These are phyloP conservation scores for Crenichthys baileyi DNA, from an alignment of 2,797 vertebrate genomes.

Conservation along the genomic window DNA sequence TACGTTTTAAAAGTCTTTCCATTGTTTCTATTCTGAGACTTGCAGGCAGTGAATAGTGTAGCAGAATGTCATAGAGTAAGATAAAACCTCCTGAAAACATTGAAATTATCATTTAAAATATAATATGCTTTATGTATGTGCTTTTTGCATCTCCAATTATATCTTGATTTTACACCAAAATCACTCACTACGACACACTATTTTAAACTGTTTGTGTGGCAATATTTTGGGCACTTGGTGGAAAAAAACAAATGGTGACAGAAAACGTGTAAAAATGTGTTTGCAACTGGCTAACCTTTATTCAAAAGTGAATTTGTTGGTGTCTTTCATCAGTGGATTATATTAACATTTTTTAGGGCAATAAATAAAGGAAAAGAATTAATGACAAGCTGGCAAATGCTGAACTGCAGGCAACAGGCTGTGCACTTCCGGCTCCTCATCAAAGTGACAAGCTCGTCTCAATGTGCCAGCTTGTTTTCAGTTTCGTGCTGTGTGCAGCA, in stretches of 20 bases:
- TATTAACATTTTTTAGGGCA: neutral
- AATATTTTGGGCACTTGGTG: no score
- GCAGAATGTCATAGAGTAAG: conserved; percentile 6
- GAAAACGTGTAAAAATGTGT: no score
- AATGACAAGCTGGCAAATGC: neutral
- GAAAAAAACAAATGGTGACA: no score
- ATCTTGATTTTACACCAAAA: neutral
- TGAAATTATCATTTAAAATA: neutral
- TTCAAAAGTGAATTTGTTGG: neutral
- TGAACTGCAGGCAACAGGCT: conserved; percentile 1
- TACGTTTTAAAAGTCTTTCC: conserved; percentile 57
- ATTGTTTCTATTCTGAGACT: conserved; percentile 24
- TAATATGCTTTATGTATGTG: neutral
- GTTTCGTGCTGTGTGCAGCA: conserved; percentile 8
- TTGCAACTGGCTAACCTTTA: no score
- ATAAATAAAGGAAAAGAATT: neutral
- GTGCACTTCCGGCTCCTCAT: neutral
- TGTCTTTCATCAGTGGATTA: neutral
- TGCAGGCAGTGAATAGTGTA: conserved; percentile 7
- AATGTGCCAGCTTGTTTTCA: conserved; percentile 3
- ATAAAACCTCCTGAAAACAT: neutral
- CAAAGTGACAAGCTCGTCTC: neutral
- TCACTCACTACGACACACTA: no score
- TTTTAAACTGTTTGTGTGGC: no score
- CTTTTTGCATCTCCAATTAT: neutral